Percentiles rank a stretch among this genome's conserved stretches.
These are phyloP conservation scores for Piaya cayana DNA, from an alignment of 2,113 vertebrate genomes.

Conservation along the genomic window DNA sequence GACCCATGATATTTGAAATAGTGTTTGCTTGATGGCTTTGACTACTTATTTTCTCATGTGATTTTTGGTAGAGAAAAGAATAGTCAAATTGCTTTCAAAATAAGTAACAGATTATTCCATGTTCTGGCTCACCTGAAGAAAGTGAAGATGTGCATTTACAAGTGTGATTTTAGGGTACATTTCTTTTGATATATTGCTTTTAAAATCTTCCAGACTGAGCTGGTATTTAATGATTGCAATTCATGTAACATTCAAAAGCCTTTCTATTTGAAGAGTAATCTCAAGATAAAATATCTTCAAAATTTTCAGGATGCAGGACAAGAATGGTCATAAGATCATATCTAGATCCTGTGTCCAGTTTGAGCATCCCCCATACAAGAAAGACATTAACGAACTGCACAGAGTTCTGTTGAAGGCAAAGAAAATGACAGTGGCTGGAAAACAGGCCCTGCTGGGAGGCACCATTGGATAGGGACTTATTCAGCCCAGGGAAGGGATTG, in stretches of 20 bases:
- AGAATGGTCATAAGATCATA: background rate
- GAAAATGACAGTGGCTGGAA: background rate
- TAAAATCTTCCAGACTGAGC: background rate
- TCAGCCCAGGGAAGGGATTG: background rate
- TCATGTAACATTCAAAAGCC: background rate
- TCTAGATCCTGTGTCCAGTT: too few relatives aligned
- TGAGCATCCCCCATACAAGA: fast-evolving
- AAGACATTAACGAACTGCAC: background rate
- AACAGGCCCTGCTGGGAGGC: background rate
- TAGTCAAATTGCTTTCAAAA: background rate
- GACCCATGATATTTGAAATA: background rate
- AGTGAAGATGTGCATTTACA: background rate
- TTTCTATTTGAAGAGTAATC: background rate
- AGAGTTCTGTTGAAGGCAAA: background rate
- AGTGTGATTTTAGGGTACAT: background rate
- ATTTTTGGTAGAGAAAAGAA: background rate
- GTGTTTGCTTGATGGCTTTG: background rate
- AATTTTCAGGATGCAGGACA: background rate
- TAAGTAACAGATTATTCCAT: background rate
- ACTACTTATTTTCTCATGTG: background rate
- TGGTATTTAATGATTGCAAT: background rate
- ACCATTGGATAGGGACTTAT: fast-evolving
- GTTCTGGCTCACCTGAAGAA: background rate
- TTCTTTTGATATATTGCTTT: background rate
- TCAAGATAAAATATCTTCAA: background rate